Evolutionary conservation across 2,888 invertebrate genomes (phyloP).

Genomic region (Synergus itoensis): DNA sequence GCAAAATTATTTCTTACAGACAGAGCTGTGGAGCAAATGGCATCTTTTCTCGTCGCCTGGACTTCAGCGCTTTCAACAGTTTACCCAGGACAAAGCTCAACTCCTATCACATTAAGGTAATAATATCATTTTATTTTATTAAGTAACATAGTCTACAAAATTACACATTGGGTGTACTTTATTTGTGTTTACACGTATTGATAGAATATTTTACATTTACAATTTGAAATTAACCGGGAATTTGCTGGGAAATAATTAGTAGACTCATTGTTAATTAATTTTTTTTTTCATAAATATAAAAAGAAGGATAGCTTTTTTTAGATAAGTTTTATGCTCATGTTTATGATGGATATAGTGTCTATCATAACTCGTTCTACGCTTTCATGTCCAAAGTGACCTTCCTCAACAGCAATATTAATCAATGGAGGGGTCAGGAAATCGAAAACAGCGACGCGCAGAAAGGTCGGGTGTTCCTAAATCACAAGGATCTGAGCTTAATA

Average conservation of each 20-base stretch:
- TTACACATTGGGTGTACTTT: too few relatives aligned
- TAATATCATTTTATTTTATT: conserved; percentile 63
- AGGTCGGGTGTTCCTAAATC: conserved; percentile 16
- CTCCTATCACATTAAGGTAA: conserved; percentile 99
- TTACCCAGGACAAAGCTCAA: conserved; percentile 97
- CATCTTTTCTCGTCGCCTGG: conserved; percentile 94
- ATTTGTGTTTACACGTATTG: too few relatives aligned
- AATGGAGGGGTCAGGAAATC: not conserved
- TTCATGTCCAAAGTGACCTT: conserved; percentile 6
- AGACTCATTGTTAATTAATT: too few relatives aligned
- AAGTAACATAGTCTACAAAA: not conserved
- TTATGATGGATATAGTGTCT: not conserved
- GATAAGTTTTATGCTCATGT: too few relatives aligned
- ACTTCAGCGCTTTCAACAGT: conserved; percentile 96
- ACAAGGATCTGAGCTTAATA: not conserved
- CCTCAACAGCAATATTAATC: conserved; percentile 29
- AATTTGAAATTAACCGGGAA: too few relatives aligned
- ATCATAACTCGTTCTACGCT: not conserved
- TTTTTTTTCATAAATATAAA: too few relatives aligned
- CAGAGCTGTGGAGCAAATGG: conserved; percentile 93
- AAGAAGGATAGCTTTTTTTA: not conserved
- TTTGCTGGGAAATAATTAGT: too few relatives aligned
- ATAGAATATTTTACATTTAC: too few relatives aligned
- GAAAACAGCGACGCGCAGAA: conserved; percentile 14
- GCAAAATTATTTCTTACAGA: conserved; percentile 78